phyloP scores from a whole-genome alignment of 92 coral and sea anemone species.

The Parazoanthus atlanticus region DNA sequence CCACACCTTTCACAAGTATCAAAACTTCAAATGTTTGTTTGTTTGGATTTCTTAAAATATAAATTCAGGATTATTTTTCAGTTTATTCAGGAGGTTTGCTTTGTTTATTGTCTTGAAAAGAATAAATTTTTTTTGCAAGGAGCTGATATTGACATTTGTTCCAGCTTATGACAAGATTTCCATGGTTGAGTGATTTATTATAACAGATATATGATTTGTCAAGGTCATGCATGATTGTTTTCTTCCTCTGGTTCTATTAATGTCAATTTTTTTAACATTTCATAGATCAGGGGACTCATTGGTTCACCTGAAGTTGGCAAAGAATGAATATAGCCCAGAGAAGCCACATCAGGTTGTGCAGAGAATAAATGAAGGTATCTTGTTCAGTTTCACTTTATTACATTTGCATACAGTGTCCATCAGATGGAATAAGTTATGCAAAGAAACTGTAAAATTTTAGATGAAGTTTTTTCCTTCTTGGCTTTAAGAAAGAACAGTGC shows the following conservation, averaged over 20 bases:
- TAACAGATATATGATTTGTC: neutral
- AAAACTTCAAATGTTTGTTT: too few relatives aligned
- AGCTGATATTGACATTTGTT: neutral
- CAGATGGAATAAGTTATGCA: neutral
- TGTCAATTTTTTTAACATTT: neutral
- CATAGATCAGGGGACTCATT: conserved; percentile 72
- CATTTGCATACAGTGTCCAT: neutral
- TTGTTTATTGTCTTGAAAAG: neutral
- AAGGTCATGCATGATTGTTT: too few relatives aligned
- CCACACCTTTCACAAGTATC: neutral
- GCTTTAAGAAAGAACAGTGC: neutral
- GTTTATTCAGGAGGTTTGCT: neutral
- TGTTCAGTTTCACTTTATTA: neutral
- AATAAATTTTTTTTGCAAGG: neutral
- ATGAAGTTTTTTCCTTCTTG: too few relatives aligned
- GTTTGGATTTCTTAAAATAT: neutral
- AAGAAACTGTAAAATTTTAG: neutral
- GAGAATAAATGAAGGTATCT: conserved; percentile 84
- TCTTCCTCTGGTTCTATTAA: neutral
- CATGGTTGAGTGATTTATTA: neutral
- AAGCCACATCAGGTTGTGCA: conserved; percentile 77
- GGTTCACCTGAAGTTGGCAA: conserved; percentile 65
- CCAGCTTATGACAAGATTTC: neutral
- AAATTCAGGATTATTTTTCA: neutral
- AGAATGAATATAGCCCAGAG: conserved; percentile 77